A percentile compares a stretch with the other conserved stretches of the same genome.
These are phyloP conservation scores for Hemiscyllium ocellatum DNA, from an alignment of 2,113 vertebrate species.

Conservation along the genomic window DNA sequence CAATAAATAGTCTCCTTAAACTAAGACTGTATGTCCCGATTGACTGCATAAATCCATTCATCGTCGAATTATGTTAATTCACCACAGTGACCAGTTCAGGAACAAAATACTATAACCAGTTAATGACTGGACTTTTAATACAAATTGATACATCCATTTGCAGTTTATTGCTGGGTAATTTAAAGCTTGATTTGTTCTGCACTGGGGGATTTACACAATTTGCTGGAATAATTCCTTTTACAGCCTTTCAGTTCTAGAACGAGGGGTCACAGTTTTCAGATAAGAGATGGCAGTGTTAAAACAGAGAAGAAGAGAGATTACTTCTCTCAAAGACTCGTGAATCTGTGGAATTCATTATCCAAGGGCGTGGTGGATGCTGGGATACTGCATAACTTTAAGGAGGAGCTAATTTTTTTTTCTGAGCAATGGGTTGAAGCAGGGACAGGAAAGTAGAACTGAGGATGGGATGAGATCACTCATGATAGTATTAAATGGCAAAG, in stretches of 20 bases:
- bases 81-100: neutral
- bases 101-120: neutral
- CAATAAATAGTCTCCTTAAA: neutral
- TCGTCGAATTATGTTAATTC: neutral
- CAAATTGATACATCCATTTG: constrained; percentile 9
- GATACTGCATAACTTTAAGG: too few relatives aligned
- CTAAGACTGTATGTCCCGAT: neutral
- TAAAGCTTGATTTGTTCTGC: constrained; percentile 55
- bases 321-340: too few relatives aligned
- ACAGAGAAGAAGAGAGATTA: too few relatives aligned
- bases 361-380: too few relatives aligned
- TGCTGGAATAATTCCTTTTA: constrained; percentile 61
- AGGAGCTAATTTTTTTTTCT: too few relatives aligned
- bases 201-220: constrained; percentile 56
- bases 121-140: neutral
- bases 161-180: constrained; percentile 51
- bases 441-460: too few relatives aligned
- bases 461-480: too few relatives aligned
- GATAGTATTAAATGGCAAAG: too few relatives aligned
- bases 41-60: neutral
- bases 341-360: too few relatives aligned
- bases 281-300: too few relatives aligned
- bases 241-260: constrained; percentile 38
- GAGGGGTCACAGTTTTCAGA: too few relatives aligned
- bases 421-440: too few relatives aligned